Base-by-base conservation (phyloP, 2,888 invertebrate species). In the Hedya salicella region DNA sequence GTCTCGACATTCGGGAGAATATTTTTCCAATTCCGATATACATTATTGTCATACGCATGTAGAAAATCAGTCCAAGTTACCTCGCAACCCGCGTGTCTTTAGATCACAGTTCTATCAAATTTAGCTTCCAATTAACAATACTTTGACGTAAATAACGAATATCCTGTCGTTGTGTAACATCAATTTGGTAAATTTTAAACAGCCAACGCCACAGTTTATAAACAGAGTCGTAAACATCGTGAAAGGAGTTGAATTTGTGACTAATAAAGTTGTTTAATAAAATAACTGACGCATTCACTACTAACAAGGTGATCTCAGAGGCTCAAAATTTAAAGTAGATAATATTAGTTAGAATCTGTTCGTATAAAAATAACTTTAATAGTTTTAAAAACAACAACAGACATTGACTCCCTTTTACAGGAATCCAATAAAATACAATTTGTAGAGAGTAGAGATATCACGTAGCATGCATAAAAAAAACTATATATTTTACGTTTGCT, bases 261-360 rank as follows among this genome's bases (percentile, higher is more conserved):
- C 46, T 53, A 46, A 65, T 53, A 53, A 53, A 52, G 57, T 21
- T 40, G 42, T 48, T 50, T 52, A 30, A 52, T 25, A n/a, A n/a
- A n/a, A n/a, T 52, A 53, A 46, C 53, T 65, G 60, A 65, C 39
- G 53, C 65, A 65, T 40, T 13, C 13, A 40, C 8, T 19, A 44
- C 46, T 48, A 52, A 44, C 21, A 39, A 53, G 39, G 46, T 59
- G 52, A 65, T 48, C 50, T 53, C 46, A 46, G 14, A n/a, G 19
- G 19, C 17, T 32, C 19, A 6, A 39, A 40, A 48, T 14, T 48
- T 46, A n/a, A n/a, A n/a, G n/a, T 4, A 16, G 19, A 2, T 63
- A 17, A 46, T 16, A 11, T 36, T 36, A 44, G 9, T 2, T 21
- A 3, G 11, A 32, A 36, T 14, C 5, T 39, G 19, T n/a, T 19